These are phyloP conservation scores for Muscicapa adusta DNA, from an alignment of 2,113 vertebrate species.

Conservation along the genomic window DNA sequence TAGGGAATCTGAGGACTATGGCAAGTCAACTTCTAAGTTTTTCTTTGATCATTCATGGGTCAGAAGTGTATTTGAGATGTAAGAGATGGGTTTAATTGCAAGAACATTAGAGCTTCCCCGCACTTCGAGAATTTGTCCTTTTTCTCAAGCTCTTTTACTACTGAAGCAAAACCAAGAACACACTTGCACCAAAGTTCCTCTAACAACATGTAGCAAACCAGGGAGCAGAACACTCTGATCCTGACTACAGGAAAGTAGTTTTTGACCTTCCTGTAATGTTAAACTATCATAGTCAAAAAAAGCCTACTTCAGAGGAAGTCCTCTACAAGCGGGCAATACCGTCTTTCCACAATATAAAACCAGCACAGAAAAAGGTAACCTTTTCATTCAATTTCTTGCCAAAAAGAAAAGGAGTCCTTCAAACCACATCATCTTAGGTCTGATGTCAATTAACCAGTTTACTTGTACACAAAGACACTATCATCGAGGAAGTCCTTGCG, in stretches of 20 bases:
- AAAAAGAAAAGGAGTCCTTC: neutral
- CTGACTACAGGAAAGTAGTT: neutral
- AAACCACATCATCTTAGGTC: neutral
- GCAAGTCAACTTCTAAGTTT: neutral
- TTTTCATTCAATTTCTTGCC: neutral
- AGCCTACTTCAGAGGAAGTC: no score
- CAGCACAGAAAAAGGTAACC: neutral
- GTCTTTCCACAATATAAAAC: neutral
- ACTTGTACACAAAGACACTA: neutral
- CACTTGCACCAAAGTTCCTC: neutral
- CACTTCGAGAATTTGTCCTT: neutral
- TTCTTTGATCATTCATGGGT: neutral
- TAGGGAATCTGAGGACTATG: neutral
- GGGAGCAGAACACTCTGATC: neutral
- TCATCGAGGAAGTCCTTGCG: neutral
- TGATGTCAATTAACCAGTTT: neutral
- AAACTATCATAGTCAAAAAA: neutral
- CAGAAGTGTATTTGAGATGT: neutral
- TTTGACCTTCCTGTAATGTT: neutral
- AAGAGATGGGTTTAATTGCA: neutral
- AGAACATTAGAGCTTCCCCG: neutral
- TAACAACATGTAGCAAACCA: neutral
- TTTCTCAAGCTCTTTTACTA: neutral
- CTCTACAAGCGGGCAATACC: no score
- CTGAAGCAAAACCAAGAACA: neutral